phyloP scores from a whole-genome alignment of 2,113 vertebrate species.

The Tachuris rubrigastra region DNA sequence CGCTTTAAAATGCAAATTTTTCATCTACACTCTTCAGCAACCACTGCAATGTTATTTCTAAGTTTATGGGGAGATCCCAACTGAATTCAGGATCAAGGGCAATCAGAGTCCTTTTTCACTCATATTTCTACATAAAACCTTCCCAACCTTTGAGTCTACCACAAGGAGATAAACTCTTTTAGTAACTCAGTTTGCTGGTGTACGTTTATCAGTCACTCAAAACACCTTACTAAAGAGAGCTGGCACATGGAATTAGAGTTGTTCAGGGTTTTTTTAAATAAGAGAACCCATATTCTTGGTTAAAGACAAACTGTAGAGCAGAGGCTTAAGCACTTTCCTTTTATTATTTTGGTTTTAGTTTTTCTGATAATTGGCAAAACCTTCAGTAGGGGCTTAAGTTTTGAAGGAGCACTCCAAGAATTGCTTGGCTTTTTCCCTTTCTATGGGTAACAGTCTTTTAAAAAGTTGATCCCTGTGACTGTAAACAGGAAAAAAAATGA shows the following conservation, averaged over 20 bases:
- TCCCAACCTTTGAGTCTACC: not conserved
- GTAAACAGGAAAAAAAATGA: not conserved
- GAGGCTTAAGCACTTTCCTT: not conserved
- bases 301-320: not conserved
- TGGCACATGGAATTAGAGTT: not conserved
- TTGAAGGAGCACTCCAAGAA: not conserved
- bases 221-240: not conserved
- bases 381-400: not conserved
- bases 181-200: not conserved
- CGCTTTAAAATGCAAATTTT: not conserved
- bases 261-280: not conserved
- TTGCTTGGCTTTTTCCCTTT: not conserved
- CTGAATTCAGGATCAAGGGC: not conserved
- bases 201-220: not conserved
- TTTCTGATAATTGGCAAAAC: not conserved
- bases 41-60: not conserved
- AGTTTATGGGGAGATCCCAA: not conserved
- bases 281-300: not conserved
- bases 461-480: not conserved
- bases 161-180: not conserved
- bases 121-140: not conserved
- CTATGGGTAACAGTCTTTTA: not conserved
- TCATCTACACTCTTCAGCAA: not conserved
- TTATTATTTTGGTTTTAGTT: not conserved
- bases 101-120: not conserved